Percentiles rank a stretch among this genome's conserved stretches.
Conservation (phyloP, 2,113 vertebrate species). For the Rhinogobius similis region DNA sequence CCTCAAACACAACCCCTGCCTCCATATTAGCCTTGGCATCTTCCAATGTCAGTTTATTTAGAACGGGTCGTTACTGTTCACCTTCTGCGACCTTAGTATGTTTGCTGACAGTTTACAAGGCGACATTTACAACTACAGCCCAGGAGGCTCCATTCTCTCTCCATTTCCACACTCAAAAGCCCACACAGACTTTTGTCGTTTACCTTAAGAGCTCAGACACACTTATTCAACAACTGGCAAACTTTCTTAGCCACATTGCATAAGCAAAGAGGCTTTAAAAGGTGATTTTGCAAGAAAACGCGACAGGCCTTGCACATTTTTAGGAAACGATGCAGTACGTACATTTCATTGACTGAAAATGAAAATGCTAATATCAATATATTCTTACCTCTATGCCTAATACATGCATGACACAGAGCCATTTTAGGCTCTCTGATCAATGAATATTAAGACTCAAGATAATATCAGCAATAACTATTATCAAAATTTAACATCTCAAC, state of each 20-base stretch:
- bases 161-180: constrained; percentile 52
- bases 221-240: constrained; percentile 26
- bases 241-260: constrained; percentile 14
- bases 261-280: constrained; percentile 24
- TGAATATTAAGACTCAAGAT: not conserved
- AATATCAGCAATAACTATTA: not conserved
- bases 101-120: constrained; percentile 74
- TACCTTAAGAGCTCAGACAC: constrained; percentile 19
- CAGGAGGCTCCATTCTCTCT: constrained; percentile 45
- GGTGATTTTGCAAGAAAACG: constrained; percentile 1
- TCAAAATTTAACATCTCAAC: constrained; percentile 30
- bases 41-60: constrained; percentile 59
- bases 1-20: not conserved
- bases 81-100: constrained; percentile 66
- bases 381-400: too few species aligned
- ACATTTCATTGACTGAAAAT: too few species aligned
- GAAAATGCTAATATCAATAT: too few species aligned
- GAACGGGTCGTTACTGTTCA: constrained; percentile 64
- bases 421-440: not conserved
- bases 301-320: not conserved
- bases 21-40: constrained; percentile 30
- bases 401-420: not conserved
- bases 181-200: constrained; percentile 44
- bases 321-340: not conserved
- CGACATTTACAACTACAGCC: constrained; percentile 68